A percentile compares a stretch with the other conserved stretches of the same genome.
These are phyloP conservation scores for Setipinna tenuifilis DNA, from an alignment of 2,797 vertebrate species.

Conservation along the genomic window DNA sequence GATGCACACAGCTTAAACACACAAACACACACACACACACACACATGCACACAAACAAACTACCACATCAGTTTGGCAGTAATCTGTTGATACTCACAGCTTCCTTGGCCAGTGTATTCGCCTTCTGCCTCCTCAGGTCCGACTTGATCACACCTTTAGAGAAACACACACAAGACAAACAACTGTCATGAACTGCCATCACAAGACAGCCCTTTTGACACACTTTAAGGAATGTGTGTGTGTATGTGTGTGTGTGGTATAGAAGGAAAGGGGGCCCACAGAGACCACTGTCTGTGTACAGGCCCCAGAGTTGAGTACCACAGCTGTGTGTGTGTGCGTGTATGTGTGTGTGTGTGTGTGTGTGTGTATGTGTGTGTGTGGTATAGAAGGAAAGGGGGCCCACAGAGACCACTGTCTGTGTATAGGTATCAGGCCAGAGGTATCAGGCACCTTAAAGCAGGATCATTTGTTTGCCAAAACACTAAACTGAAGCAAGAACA, in stretches of 20 bases:
- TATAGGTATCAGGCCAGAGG: no score
- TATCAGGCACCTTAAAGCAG: no score
- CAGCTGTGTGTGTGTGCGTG: no score
- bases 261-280: no score
- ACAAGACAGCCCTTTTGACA: neutral
- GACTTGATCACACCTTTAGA: slow-evolving; percentile 30
- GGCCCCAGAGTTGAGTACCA: no score
- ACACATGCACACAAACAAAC: neutral
- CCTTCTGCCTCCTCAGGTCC: slow-evolving; percentile 9
- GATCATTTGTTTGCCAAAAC: no score
- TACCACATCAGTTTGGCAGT: neutral
- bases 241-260: neutral
- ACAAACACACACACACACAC: neutral
- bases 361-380: no score
- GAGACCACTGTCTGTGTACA: no score
- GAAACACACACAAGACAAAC: neutral
- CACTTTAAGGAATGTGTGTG: neutral
- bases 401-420: no score
- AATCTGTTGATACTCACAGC: neutral
- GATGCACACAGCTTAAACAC: neutral
- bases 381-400: no score
- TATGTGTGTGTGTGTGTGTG: no score
- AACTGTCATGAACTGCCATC: neutral
- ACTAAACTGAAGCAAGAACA: no score
- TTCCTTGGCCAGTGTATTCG: slow-evolving; percentile 4